Conservation (phyloP, 2,113 vertebrate genomes). For the Axis porcinus region DNA sequence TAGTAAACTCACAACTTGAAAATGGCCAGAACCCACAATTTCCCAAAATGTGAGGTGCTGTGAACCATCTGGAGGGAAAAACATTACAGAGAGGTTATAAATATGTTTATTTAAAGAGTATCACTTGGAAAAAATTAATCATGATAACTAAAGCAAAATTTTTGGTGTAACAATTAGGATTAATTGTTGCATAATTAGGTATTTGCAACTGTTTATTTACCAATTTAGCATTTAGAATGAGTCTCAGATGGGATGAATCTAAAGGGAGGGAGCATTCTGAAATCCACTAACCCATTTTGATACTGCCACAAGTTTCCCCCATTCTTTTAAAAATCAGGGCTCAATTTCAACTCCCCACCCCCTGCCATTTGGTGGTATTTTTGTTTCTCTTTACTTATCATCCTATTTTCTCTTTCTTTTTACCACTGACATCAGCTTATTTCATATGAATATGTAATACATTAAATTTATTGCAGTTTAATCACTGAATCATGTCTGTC, state of each 20-base stretch:
- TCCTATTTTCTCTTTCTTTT: slow-evolving; percentile 41
- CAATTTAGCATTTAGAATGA: background rate
- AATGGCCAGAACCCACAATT: too few relatives aligned
- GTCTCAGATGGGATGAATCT: background rate
- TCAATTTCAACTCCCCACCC: background rate
- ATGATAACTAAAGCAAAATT: background rate
- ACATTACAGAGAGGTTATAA: background rate
- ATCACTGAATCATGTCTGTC: too few relatives aligned
- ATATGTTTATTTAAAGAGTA: background rate
- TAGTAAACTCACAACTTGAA: too few relatives aligned
- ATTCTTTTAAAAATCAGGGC: background rate
- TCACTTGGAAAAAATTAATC: background rate
- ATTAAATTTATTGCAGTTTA: background rate
- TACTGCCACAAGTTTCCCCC: background rate
- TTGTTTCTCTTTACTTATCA: slow-evolving; percentile 47
- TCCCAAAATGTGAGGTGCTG: too few relatives aligned
- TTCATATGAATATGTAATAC: slow-evolving; percentile 44
- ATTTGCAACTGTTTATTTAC: background rate
- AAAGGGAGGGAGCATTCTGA: background rate
- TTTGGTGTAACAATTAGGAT: background rate
- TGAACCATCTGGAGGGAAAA: too few relatives aligned
- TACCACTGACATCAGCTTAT: slow-evolving; percentile 44
- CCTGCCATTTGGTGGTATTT: background rate
- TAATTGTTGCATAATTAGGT: background rate
- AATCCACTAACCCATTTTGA: background rate